phyloP scores from a whole-genome alignment of 1,140 invertebrate genomes.

The Liolophura sinensis region DNA sequence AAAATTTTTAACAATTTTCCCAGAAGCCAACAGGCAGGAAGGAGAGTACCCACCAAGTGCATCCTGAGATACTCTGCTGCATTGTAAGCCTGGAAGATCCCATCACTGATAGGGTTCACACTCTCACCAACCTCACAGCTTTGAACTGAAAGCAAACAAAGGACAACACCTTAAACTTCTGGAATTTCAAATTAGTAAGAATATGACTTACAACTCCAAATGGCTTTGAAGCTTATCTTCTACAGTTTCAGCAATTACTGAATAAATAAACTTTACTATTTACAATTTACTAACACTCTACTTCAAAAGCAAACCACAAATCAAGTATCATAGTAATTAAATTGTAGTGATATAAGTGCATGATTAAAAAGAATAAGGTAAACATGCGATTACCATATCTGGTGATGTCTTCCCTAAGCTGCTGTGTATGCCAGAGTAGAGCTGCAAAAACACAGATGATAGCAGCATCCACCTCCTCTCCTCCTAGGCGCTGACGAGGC shows the following conservation, averaged over 20 bases:
- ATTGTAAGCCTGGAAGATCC: conserved; percentile 45
- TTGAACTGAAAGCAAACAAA: too few relatives aligned
- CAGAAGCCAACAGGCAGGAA: background rate
- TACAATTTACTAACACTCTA: background rate
- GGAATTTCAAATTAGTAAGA: too few relatives aligned
- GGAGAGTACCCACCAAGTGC: conserved; percentile 34
- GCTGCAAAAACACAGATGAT: conserved; percentile 47
- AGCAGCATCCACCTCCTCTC: conserved; percentile 36
- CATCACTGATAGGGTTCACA: conserved; percentile 24
- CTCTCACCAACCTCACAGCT: too few relatives aligned
- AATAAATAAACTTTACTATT: background rate
- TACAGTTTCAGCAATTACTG: too few relatives aligned
- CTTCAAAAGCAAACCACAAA: background rate
- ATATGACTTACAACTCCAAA: too few relatives aligned
- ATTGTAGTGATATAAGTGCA: background rate
- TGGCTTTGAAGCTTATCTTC: too few relatives aligned
- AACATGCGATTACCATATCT: conserved; percentile 43
- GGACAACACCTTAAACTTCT: background rate
- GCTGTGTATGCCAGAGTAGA: conserved; percentile 55
- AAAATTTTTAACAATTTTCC: too few relatives aligned
- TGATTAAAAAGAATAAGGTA: too few relatives aligned
- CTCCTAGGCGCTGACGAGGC: conserved; percentile 29
- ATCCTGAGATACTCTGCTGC: conserved; percentile 47
- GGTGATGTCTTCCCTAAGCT: conserved; percentile 49
- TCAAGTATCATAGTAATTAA: background rate